Base-by-base conservation (phyloP, 2,888 invertebrate genomes). In the Pyralis farinalis region DNA sequence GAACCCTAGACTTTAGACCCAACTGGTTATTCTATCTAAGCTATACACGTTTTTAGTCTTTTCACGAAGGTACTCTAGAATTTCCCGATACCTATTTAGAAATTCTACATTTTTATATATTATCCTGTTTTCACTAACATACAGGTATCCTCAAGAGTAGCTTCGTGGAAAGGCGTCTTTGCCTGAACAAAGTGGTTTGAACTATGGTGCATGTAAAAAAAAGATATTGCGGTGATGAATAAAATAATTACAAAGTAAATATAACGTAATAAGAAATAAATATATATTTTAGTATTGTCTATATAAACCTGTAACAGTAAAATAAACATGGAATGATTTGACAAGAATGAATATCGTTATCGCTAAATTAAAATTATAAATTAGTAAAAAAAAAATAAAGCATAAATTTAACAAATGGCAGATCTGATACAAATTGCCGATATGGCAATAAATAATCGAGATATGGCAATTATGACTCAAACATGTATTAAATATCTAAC, bases 121-220 rank as follows among this genome's bases (percentile, higher is more conserved):
- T 12, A 27, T 12, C 8, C 16, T 28, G 25, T 33, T 9, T 40
- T 30, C 10, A 7, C 37, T 42, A 34, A 34, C 37, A 29, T 58
- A 51, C 49, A 47, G 44, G 47, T 43, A 34, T 37, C 12, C 32
- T 38, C 44, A 43, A 34, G 37, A 39, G 35, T 48, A 42, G 36
- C 38, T 45, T 39, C 36, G 30, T 22, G 30, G 10, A 38, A 48
- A 29, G 37, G 27, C 16, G 27, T 34, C 37, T 43, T 52, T 47
- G 64, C 55, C 58, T 49, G 55, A 55, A 69, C 55, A 55, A 56
- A 40, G 58, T 58, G 65, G 59, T 71, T 71, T 71, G 67, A 71
- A 74, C 73, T 74, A 70, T 72, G 61, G 71, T 75, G 72, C 72
- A 49, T 39, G 36, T 51, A 49, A 42, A 37, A 48, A 28, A 40